Percentiles rank a stretch among this genome's conserved stretches.
Conservation (phyloP, 2,888 invertebrate species). For the Hypomecis atomaria region DNA sequence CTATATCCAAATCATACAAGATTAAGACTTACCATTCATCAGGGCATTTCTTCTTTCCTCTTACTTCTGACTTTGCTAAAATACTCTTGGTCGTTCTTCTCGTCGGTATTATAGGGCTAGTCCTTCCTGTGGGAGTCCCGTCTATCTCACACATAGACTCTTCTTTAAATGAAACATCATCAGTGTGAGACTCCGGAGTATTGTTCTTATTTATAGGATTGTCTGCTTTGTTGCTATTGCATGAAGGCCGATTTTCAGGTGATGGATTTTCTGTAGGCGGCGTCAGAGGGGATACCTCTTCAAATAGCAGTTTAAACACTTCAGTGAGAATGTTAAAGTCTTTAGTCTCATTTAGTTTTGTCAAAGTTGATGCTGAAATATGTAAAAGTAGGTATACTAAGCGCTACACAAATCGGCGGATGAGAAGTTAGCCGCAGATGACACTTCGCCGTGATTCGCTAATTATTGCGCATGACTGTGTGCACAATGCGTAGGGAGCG, state of each 20-base stretch:
- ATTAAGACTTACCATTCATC: slow-evolving; percentile 59
- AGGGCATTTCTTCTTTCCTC: slow-evolving; percentile 73
- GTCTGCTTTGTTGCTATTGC: not conserved
- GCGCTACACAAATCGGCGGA: no score
- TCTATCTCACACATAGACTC: slow-evolving; percentile 70
- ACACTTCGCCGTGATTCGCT: no score
- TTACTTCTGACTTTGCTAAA: slow-evolving; percentile 49
- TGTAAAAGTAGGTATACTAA: slow-evolving; percentile 14
- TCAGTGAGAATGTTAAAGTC: slow-evolving; percentile 62
- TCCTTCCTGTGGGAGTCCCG: slow-evolving; percentile 68
- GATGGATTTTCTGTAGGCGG: slow-evolving; percentile 30
- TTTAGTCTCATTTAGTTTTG: slow-evolving; percentile 65
- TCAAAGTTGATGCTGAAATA: slow-evolving; percentile 59
- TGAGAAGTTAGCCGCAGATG: no score
- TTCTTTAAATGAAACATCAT: slow-evolving; percentile 53
- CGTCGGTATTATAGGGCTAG: slow-evolving; percentile 69
- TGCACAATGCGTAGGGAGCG: no score
- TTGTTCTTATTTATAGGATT: not conserved
- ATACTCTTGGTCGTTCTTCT: slow-evolving; percentile 53
- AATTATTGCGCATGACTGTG: no score
- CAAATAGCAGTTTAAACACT: slow-evolving; percentile 64
- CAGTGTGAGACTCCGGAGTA: slow-evolving; percentile 31
- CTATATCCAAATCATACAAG: no score
- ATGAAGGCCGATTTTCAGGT: slow-evolving; percentile 3
- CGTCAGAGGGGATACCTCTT: slow-evolving; percentile 46